Conservation (phyloP, 2,113 vertebrate genomes). For the Hyperoodon ampullatus region DNA sequence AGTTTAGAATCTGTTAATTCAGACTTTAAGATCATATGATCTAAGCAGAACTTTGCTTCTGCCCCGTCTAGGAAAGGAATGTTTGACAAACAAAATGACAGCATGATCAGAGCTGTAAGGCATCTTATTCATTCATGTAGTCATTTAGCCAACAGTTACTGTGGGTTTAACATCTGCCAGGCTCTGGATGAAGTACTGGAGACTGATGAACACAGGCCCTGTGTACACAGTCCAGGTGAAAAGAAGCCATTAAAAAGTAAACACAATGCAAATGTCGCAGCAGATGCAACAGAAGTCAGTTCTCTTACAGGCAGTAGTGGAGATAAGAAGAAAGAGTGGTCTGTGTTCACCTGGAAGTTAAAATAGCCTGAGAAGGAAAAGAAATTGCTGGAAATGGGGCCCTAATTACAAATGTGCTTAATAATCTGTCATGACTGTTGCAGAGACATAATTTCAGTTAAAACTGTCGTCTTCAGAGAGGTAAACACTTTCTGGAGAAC, state of each 20-base stretch:
- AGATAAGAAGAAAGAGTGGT: background rate
- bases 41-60: background rate
- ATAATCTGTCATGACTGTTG: slow-evolving; percentile 11
- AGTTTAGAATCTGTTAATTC: slow-evolving; percentile 19
- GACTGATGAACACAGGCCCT: background rate
- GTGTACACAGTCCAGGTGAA: background rate
- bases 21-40: background rate
- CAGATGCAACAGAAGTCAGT: background rate
- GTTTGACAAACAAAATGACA: background rate
- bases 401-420: background rate
- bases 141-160: background rate
- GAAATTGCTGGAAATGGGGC: background rate
- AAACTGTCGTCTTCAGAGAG: slow-evolving; percentile 17
- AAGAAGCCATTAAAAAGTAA: background rate
- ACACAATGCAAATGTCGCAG: background rate
- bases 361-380: slow-evolving; percentile 37
- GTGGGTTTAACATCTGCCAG: background rate
- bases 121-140: background rate
- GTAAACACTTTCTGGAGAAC: slow-evolving; percentile 42
- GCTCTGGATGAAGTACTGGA: background rate
- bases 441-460: slow-evolving; percentile 22
- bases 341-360: background rate
- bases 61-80: background rate
- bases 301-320: background rate
- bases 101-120: background rate